Percentiles rank a stretch among this genome's conserved stretches.
Evolutionary conservation across 2,113 vertebrate genomes (phyloP).

Genomic region (Hyaena hyaena): DNA sequence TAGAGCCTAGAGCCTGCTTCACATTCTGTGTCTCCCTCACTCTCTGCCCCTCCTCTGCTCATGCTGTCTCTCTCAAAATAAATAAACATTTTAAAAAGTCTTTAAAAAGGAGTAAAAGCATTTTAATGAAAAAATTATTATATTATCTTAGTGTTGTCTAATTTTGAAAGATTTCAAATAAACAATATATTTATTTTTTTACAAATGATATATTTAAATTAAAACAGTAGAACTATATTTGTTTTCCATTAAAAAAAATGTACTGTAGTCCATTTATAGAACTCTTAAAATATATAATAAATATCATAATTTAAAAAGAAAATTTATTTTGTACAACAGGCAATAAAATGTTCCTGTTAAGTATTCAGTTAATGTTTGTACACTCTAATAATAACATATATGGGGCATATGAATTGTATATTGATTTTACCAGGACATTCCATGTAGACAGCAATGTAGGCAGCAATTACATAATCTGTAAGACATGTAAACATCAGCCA

Average conservation of each 20-base stretch:
- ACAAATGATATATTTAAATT: neutral
- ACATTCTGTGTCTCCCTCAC: neutral
- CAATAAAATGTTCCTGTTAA: neutral
- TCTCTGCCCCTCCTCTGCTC: neutral
- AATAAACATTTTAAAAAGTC: too few species aligned
- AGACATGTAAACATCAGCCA: neutral
- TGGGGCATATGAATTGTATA: neutral
- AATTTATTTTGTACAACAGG: neutral
- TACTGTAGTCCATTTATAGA: too few species aligned
- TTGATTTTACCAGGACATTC: neutral
- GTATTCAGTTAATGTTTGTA: neutral
- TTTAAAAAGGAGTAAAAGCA: too few species aligned
- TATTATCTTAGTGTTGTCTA: neutral
- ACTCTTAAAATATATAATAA: neutral
- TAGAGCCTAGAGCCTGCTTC: too few species aligned
- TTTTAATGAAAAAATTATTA: neutral
- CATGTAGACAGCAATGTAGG: neutral
- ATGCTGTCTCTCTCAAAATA: too few species aligned
- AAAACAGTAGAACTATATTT: neutral
- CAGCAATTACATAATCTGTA: neutral
- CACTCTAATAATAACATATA: neutral
- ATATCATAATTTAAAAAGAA: neutral
- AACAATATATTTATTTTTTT: neutral
- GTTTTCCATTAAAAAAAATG: neutral
- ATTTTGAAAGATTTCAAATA: neutral